Evolutionary conservation across 1,140 invertebrate genomes (phyloP).

Genomic region (Drosophila pseudoananassae): DNA sequence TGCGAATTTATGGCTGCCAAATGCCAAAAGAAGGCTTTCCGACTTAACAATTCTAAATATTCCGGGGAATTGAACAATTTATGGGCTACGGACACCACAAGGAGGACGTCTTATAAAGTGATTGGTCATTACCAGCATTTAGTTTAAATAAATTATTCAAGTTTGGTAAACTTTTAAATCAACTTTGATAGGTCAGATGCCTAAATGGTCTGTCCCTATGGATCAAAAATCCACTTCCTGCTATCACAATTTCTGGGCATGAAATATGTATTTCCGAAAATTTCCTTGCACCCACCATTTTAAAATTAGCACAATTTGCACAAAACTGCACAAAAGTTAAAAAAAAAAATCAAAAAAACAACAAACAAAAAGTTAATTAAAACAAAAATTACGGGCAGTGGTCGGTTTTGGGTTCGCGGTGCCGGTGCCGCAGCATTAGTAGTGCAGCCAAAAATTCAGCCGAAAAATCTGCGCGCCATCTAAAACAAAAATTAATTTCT

Average conservation of each 20-base stretch:
- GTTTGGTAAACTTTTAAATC: background rate
- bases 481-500: conserved; percentile 77
- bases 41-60: conserved; percentile 50
- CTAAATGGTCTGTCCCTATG: background rate
- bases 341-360: conserved; percentile 21
- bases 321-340: conserved; percentile 40
- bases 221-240: background rate
- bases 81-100: background rate
- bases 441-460: conserved; percentile 57
- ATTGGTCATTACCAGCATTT: background rate
- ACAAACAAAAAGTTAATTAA: conserved; percentile 66
- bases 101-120: background rate
- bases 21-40: conserved; percentile 28
- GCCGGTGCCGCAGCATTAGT: conserved; percentile 68
- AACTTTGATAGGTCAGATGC: background rate
- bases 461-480: conserved; percentile 67
- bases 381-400: conserved; percentile 65
- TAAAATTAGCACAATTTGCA: conserved; percentile 53
- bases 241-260: conserved; percentile 13
- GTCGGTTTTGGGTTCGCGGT: conserved; percentile 21
- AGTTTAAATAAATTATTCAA: background rate
- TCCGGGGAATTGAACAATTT: conserved; percentile 5
- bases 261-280: conserved; percentile 34
- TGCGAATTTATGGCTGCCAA: conserved; percentile 67
- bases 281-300: conserved; percentile 19